phyloP scores from a whole-genome alignment of 2,888 invertebrate genomes.

The Mellilla xanthometata region DNA sequence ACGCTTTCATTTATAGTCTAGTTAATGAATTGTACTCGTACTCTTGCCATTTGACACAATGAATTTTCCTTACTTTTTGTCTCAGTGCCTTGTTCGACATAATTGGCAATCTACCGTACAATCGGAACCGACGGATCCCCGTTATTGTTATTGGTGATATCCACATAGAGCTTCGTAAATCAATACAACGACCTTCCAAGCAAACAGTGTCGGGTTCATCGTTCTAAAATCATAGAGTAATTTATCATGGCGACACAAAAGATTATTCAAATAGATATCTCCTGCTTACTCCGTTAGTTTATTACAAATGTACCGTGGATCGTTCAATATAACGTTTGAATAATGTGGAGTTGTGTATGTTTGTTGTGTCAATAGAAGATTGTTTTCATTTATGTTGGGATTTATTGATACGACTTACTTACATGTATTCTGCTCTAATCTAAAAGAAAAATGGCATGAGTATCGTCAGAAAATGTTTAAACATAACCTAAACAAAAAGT shows the following conservation, averaged over 20 bases:
- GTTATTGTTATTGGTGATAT: constrained; percentile 23
- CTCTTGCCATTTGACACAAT: no score
- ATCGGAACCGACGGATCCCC: constrained; percentile 7
- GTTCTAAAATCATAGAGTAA: constrained; percentile 25
- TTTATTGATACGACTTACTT: no score
- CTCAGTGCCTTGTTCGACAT: not conserved
- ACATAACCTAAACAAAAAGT: no score
- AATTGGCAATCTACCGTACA: constrained; percentile 2
- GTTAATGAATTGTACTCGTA: no score
- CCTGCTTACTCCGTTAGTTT: constrained; percentile 16
- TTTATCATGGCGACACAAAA: constrained; percentile 27
- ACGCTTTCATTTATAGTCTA: no score
- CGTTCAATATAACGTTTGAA: constrained; percentile 2
- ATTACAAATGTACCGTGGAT: constrained; percentile 12
- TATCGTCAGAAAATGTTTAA: no score
- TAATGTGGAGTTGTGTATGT: constrained; percentile 3
- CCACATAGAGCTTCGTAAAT: constrained; percentile 22
- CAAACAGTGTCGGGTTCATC: constrained; percentile 22
- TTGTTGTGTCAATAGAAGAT: constrained; percentile 5
- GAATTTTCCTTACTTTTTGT: not conserved
- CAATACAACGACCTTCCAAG: constrained; percentile 24
- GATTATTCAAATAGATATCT: constrained; percentile 25
- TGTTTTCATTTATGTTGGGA: not conserved
- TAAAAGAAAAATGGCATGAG: no score
- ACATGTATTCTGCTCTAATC: no score